Percentiles rank a stretch among this genome's conserved stretches.
Evolutionary conservation across 2,888 invertebrate species (phyloP).

Genomic region (Tanypteryx hageni): DNA sequence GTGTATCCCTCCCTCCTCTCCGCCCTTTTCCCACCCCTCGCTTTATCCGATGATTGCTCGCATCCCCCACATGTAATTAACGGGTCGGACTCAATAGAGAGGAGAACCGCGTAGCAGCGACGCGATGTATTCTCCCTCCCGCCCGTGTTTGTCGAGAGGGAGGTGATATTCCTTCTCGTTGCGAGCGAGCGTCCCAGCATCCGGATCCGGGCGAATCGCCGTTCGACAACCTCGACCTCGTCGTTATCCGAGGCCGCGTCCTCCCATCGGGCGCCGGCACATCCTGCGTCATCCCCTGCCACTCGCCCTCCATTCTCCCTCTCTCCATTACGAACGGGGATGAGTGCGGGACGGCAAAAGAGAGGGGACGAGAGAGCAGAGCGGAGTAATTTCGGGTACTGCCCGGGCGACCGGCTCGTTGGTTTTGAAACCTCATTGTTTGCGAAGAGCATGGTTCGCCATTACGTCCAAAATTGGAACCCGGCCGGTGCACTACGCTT

Average conservation of each 20-base stretch:
- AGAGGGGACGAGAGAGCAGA: not conserved
- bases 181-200: not conserved
- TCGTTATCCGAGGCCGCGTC: too few species aligned
- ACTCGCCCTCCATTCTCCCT: too few species aligned
- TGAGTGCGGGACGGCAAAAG: not conserved
- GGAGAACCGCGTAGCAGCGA: not conserved
- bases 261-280: too few species aligned
- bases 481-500: conserved; percentile 32
- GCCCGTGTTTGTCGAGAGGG: not conserved
- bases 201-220: not conserved
- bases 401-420: conserved; percentile 23
- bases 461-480: conserved; percentile 41
- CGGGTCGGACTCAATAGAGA: conserved; percentile 21
- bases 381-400: conserved; percentile 13
- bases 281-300: too few species aligned
- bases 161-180: not conserved
- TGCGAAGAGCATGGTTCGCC: conserved; percentile 36
- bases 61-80: conserved; percentile 34
- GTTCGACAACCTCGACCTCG: too few species aligned
- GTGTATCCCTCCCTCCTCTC: not conserved
- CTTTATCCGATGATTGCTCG: not conserved
- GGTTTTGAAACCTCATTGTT: conserved; percentile 44
- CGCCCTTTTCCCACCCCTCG: not conserved
- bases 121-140: not conserved
- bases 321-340: not conserved